A percentile compares a stretch with the other conserved stretches of the same genome.
These are phyloP conservation scores for Drosophila truncata DNA, from an alignment of 1,140 invertebrate species.

Conservation along the genomic window DNA sequence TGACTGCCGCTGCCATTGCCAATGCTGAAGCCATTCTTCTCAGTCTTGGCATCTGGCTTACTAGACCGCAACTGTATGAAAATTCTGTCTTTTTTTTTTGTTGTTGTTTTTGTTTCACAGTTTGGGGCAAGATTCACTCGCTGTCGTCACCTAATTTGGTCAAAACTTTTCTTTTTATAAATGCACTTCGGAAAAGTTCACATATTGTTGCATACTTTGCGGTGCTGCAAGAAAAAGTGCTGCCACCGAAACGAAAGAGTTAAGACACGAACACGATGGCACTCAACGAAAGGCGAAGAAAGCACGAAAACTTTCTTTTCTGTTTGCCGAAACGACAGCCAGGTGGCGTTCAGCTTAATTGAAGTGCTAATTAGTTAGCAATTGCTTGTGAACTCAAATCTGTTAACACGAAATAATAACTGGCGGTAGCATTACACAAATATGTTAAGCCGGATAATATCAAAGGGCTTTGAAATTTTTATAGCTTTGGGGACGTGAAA, in stretches of 20 bases:
- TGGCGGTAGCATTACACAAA: not conserved
- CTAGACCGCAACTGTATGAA: conserved; percentile 60
- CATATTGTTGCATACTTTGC: conserved; percentile 53
- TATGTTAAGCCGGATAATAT: not conserved
- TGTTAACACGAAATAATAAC: not conserved
- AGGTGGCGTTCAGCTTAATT: conserved; percentile 9
- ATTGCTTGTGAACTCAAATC: not conserved
- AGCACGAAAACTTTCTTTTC: conserved; percentile 15
- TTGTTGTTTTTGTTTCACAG: not conserved
- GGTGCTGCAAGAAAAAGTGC: not conserved
- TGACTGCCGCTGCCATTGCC: conserved; percentile 39
- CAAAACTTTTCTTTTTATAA: conserved; percentile 70
- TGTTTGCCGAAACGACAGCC: not conserved
- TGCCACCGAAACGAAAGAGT: conserved; percentile 55
- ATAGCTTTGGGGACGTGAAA: not conserved
- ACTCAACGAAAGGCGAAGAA: conserved; percentile 44
- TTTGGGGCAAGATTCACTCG: conserved; percentile 67
- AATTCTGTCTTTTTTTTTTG: conserved; percentile 50
- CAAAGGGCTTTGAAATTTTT: too few relatives aligned
- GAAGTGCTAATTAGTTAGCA: conserved; percentile 3
- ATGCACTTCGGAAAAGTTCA: not conserved
- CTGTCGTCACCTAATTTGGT: conserved; percentile 57
- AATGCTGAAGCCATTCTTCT: conserved; percentile 25
- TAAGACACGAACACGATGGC: conserved; percentile 67
- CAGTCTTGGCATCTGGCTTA: conserved; percentile 40